Evolutionary conservation across 1,140 invertebrate species (phyloP).

Genomic region (Hylaeus anthracinus): DNA sequence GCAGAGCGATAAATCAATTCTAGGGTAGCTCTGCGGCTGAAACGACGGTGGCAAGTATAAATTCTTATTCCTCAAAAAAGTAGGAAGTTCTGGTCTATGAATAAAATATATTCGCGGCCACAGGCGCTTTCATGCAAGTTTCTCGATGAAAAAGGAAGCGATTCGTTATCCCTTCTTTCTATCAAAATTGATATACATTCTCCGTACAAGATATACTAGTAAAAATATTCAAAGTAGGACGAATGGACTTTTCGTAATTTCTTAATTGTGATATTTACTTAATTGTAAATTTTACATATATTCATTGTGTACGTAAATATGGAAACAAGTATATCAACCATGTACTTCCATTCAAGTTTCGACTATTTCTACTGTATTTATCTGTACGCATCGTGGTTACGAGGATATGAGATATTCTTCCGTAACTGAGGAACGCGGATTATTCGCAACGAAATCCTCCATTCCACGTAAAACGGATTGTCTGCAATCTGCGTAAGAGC

Average conservation of each 20-base stretch:
- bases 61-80: conserved; percentile 4
- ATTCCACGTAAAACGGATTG: not conserved
- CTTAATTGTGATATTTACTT: no score
- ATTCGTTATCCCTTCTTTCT: not conserved
- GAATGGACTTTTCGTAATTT: not conserved
- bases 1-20: not conserved
- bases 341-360: no score
- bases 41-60: not conserved
- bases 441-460: not conserved
- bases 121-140: not conserved
- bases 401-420: no score
- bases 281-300: no score
- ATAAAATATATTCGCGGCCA: not conserved
- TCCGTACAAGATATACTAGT: not conserved
- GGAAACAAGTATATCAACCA: no score
- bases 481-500: not conserved
- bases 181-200: not conserved
- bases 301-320: no score
- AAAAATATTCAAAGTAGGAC: no score
- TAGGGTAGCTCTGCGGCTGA: not conserved
- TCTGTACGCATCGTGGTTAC: no score
- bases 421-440: not conserved
- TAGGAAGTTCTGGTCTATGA: not conserved
- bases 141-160: not conserved
- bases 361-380: no score